Evolutionary conservation across 2,113 vertebrate genomes (phyloP).

Genomic region (Brienomyrus brachyistius): DNA sequence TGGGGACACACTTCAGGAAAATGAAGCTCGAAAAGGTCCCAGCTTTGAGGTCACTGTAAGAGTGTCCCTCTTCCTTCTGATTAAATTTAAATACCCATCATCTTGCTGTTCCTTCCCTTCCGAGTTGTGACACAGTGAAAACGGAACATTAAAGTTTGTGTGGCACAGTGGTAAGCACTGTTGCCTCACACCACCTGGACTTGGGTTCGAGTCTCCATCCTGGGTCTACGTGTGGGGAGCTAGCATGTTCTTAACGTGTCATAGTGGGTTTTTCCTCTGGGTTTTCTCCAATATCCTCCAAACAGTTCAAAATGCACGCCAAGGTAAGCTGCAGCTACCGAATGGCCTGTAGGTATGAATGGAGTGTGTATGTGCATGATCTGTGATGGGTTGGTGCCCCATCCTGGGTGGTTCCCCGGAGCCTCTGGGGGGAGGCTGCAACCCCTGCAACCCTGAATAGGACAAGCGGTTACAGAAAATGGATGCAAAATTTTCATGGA

Average conservation of each 20-base stretch:
- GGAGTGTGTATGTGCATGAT: neutral
- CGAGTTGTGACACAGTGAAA: neutral
- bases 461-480: neutral
- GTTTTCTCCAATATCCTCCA: neutral
- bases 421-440: neutral
- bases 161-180: neutral
- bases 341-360: neutral
- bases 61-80: neutral
- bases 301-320: neutral
- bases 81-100: neutral
- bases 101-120: neutral
- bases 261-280: neutral
- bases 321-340: neutral
- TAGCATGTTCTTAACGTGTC: neutral
- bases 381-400: neutral
- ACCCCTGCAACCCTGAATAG: neutral
- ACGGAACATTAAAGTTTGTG: neutral
- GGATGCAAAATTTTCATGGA: neutral
- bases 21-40: neutral
- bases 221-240: too few species aligned
- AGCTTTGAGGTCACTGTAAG: neutral
- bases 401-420: neutral
- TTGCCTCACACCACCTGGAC: neutral
- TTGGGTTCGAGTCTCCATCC: neutral
- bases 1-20: neutral